Evolutionary conservation across 1,140 invertebrate genomes (phyloP).

Genomic region (Semibalanus balanoides): DNA sequence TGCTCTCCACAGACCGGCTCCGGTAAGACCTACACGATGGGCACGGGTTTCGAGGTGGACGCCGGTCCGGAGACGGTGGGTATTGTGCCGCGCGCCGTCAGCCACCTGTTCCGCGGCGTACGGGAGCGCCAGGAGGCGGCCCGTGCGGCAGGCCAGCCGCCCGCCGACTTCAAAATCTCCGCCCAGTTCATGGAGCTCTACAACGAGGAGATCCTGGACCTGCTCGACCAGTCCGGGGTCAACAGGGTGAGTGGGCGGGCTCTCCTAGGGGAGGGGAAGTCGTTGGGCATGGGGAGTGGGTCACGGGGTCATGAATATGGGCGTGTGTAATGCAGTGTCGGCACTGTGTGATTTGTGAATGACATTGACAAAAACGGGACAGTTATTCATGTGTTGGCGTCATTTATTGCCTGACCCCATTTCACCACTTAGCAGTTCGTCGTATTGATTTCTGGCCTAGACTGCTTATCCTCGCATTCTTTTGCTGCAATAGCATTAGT

Average conservation of each 20-base stretch:
- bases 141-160: constrained; percentile 40
- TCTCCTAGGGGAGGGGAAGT: no score
- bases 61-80: constrained; percentile 48
- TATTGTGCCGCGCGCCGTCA: constrained; percentile 85
- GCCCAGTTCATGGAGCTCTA: constrained; percentile 84
- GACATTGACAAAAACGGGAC: no score
- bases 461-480: no score
- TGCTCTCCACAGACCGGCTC: constrained; percentile 70
- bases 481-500: no score
- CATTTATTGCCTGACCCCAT: no score
- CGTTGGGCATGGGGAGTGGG: no score
- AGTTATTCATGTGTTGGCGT: no score
- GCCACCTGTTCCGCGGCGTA: constrained; percentile 76
- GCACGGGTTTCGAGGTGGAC: constrained; percentile 80
- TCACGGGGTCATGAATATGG: no score
- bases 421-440: no score
- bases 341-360: no score
- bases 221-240: constrained; percentile 46
- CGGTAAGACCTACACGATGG: constrained; percentile 98
- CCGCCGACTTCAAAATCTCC: constrained; percentile 60
- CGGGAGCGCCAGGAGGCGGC: constrained; percentile 43
- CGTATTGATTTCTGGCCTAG: no score
- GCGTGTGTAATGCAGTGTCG: no score
- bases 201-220: constrained; percentile 89
- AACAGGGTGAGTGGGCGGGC: not conserved